Conservation (phyloP, 1,140 invertebrate genomes). For the Cataglyphis hispanica region DNA sequence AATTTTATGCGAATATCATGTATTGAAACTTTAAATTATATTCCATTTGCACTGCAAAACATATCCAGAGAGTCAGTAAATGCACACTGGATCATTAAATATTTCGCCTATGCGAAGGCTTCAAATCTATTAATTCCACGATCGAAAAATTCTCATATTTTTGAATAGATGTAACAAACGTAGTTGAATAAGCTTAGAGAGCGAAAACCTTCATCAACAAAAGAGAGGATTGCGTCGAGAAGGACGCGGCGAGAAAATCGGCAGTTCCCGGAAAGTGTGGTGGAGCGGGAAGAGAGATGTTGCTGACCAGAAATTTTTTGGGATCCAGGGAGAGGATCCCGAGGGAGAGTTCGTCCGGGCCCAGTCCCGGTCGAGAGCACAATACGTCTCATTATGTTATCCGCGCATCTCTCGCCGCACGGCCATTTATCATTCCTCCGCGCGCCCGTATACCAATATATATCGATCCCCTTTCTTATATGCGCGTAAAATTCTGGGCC, state of each 20-base stretch:
- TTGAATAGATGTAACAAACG: neutral
- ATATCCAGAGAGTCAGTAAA: too few relatives aligned
- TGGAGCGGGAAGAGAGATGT: slow-evolving; percentile 3
- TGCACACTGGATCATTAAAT: neutral
- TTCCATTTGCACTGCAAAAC: neutral
- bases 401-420: slow-evolving; percentile 79
- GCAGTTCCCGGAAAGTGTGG: slow-evolving; percentile 61
- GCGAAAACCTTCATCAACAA: slow-evolving; percentile 19
- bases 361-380: slow-evolving; percentile 73
- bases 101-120: neutral
- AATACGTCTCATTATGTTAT: slow-evolving; percentile 83
- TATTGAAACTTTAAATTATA: neutral
- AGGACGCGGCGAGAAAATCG: slow-evolving; percentile 8
- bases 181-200: neutral
- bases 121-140: neutral
- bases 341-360: slow-evolving; percentile 63
- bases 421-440: slow-evolving; percentile 80
- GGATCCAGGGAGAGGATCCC: slow-evolving; percentile 20
- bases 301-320: slow-evolving; percentile 63
- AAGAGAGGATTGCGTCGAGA: slow-evolving; percentile 22
- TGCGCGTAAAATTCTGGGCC: slow-evolving; percentile 68
- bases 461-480: slow-evolving; percentile 71
- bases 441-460: slow-evolving; percentile 73
- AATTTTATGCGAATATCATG: neutral
- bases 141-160: neutral